Evolutionary conservation across 2,888 invertebrate species (phyloP), one percentile per base, ranked within the genome.

Genomic region (Harmothoe impar): DNA sequence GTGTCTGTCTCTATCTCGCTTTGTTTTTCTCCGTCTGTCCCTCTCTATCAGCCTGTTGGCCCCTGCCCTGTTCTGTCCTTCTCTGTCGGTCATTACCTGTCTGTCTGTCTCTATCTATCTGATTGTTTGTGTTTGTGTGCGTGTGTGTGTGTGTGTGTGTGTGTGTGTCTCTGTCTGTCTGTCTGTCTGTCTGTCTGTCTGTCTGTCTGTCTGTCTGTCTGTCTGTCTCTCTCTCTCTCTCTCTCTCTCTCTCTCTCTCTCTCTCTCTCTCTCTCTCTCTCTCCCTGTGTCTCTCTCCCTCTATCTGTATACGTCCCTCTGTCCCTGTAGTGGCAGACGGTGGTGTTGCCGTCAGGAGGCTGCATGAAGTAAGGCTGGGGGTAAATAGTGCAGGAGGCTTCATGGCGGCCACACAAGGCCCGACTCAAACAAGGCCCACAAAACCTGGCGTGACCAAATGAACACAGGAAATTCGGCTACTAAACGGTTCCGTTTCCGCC

Each of bases 91-190:
- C 29, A n/a, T n/a, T 68, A 56, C 56, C 25, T 54, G 89, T 89
- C 35, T 89, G 68, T 89, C 25, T 89, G 62, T 89, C 31, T 78
- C n/a, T 78, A 1, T 31, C 25, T 78, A 1, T 78, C 31, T 62
- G 43, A 12, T n/a, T 85, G 29, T 85, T 15, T 89, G 17, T 90
- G 52, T 90, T 25, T 89, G 7, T 90, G 33, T 90, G 29, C 89
- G 17, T 90, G 29, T 90, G 17, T 88, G 62, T 90, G 5, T 89
- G 15, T 89, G 25, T 89, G 17, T 35, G 5, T 54, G 68, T 62
- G 7, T 62, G 31, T 85, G 31, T 85, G 29, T 85, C 29, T 89
- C 56, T 90, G 52, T 90, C 56, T 89, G 7, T 90, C 33, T 90
- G 29, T 90, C 56, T 90, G 29, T 90, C 56, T 88, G 62, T 90